Evolutionary conservation across 2,113 vertebrate genomes (phyloP).

Genomic region (Blennius ocellaris): DNA sequence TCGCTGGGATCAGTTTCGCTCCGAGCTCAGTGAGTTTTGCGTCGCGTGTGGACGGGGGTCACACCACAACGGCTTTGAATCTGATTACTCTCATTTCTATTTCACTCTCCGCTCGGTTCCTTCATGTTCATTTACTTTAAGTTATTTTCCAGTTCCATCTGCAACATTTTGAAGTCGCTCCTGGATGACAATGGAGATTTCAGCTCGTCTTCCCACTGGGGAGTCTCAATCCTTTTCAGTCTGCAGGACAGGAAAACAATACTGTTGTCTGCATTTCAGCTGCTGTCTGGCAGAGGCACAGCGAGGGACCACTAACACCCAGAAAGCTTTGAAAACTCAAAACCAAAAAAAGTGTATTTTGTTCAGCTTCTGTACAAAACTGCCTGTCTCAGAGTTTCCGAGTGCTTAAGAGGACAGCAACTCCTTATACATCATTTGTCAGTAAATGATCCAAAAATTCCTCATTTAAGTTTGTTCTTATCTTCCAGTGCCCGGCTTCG

Average conservation of each 20-base stretch:
- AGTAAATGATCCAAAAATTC: neutral
- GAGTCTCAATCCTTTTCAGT: neutral
- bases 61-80: neutral
- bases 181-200: neutral
- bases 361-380: neutral
- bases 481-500: too few relatives aligned
- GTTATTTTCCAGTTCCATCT: neutral
- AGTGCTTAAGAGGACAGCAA: neutral
- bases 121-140: neutral
- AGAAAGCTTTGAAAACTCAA: neutral
- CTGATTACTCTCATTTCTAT: neutral
- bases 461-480: too few relatives aligned
- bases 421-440: too few relatives aligned
- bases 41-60: slow-evolving; percentile 7
- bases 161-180: neutral
- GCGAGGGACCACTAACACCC: neutral
- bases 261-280: neutral
- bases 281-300: neutral
- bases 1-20: slow-evolving; percentile 1
- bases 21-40: neutral
- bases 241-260: neutral
- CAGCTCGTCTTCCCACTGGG: slow-evolving; percentile 1
- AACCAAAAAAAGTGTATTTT: neutral
- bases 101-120: neutral
- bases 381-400: neutral